Percentiles rank a stretch among this genome's conserved stretches.
Evolutionary conservation across 2,113 vertebrate genomes (phyloP).

Genomic region (Hystrix brachyura): DNA sequence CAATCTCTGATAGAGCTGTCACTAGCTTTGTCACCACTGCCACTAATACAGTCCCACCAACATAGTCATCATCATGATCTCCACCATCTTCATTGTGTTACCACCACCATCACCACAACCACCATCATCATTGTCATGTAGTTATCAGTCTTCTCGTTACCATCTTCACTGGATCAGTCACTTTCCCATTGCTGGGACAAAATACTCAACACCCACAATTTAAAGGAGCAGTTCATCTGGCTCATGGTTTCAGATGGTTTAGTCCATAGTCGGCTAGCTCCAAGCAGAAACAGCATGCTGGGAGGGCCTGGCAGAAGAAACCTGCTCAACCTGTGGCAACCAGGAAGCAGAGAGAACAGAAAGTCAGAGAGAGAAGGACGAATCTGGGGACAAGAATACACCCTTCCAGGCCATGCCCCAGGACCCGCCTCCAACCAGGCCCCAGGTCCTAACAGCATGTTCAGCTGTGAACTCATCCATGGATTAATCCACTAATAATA

Average conservation of each 20-base stretch:
- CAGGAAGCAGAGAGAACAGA: neutral
- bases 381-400: neutral
- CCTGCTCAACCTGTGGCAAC: neutral
- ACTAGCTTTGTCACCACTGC: accelerated
- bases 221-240: neutral
- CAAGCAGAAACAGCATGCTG: neutral
- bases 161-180: neutral
- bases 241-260: neutral
- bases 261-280: neutral
- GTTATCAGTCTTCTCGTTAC: neutral
- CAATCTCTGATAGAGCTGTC: accelerated
- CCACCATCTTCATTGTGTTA: neutral
- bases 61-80: too few relatives aligned
- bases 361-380: neutral
- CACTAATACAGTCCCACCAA: neutral
- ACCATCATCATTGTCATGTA: neutral
- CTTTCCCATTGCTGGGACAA: neutral
- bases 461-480: neutral
- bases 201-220: neutral
- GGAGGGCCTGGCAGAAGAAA: neutral
- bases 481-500: neutral
- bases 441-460: neutral
- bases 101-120: neutral
- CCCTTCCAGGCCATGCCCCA: neutral
- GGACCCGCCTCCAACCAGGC: neutral